Percentiles rank a stretch among this genome's conserved stretches.
phyloP scores from a whole-genome alignment of 2,888 invertebrate species.

The Pollenia griseotomentosa region DNA sequence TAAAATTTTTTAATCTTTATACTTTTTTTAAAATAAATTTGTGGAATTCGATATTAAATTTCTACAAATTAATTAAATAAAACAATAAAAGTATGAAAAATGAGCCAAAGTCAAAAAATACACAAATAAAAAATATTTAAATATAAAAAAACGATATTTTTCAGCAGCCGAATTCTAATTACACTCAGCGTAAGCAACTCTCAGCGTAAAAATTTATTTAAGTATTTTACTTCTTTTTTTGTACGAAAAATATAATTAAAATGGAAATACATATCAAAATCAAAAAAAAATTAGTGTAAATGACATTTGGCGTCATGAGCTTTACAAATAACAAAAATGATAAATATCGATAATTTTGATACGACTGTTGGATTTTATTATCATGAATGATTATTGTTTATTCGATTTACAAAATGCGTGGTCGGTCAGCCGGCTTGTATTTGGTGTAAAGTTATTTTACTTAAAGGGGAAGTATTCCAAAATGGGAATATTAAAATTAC shows the following conservation, averaged over 20 bases:
- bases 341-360: constrained; percentile 50
- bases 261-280: constrained; percentile 54
- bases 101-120: constrained; percentile 45
- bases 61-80: constrained; percentile 49
- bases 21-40: constrained; percentile 15
- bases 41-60: constrained; percentile 30
- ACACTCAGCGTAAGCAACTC: not conserved
- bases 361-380: constrained; percentile 44
- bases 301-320: constrained; percentile 64
- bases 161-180: not conserved
- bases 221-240: constrained; percentile 35
- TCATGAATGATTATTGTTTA: constrained; percentile 39
- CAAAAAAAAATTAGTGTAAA: constrained; percentile 66
- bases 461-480: constrained; percentile 36
- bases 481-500: not conserved
- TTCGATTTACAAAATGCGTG: constrained; percentile 56
- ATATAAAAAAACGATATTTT: not conserved
- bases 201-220: not conserved
- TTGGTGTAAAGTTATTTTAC: constrained; percentile 10
- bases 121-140: constrained; percentile 33
- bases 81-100: constrained; percentile 57
- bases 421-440: constrained; percentile 16
- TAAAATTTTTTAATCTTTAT: constrained; percentile 41
- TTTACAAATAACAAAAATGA: not conserved
- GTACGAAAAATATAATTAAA: constrained; percentile 39